Evolutionary conservation across 1,140 invertebrate species (phyloP), one percentile per base, ranked within the genome.

Genomic region (Drosophila insularis): DNA sequence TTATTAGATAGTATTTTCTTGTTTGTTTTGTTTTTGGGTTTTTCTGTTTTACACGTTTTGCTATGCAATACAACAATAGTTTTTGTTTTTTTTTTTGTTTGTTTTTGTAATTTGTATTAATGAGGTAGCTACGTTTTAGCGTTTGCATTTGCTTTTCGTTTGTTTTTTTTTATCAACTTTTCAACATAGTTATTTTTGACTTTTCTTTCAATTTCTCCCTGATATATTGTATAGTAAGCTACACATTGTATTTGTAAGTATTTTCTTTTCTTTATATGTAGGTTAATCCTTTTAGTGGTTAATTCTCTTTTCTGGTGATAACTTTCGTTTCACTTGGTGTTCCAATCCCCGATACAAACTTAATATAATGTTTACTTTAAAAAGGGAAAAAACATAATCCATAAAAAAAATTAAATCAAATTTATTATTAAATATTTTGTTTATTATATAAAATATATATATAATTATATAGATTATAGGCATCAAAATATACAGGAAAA

Each of bases 371-470:
- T 31, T 4, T 27, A 6, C 27, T 27, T 27, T 35, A 35, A 35
- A 66, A 65, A 23, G 27, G 71, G 54, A 66, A 54, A 46, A 74
- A 58, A 17, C 70, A 54, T 73, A 37, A 74, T 60, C 71, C 10
- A 64, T 68, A 27, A 66, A 53, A 77, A 73, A 43, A 69, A 53
- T 61, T 60, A 85, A 75, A 71, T 85, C 86, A 74, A 78, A 71
- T 78, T 46, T 74, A 50, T 50, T 50, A 50, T 50, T 50, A 50
- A 50, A 81, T 64, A 63, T 85, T 74, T 80, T 71, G 67, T 78
- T 74, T 85, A 79, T 70, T 80, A 43, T 79, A 65, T 79, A 60
- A 79, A 74, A 59, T 78, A 71, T 79, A 80, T 82, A 68, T 76
- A 63, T 74, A 66, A 74, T 70, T 74, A 50, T 50, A 76, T 68